These are phyloP conservation scores for Scomber japonicus DNA, from an alignment of 2,113 vertebrate genomes.

Conservation along the genomic window DNA sequence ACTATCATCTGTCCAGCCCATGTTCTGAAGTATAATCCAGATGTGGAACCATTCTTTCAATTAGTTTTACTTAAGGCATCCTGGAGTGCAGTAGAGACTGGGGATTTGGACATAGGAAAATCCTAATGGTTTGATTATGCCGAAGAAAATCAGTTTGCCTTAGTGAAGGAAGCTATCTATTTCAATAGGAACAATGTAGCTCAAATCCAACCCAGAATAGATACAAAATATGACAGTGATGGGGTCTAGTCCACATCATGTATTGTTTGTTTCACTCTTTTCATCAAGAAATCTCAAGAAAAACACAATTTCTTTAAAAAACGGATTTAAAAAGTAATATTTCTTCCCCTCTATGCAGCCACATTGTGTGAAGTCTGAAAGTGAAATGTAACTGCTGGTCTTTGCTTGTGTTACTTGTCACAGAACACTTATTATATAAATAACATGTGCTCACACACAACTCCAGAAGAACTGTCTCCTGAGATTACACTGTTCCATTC, in stretches of 20 bases:
- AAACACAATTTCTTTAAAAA: conserved; percentile 20
- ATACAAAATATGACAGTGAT: conserved; percentile 18
- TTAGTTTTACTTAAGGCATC: conserved; percentile 26
- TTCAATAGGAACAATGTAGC: conserved; percentile 32
- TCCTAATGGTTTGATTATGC: conserved; percentile 12
- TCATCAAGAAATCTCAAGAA: neutral
- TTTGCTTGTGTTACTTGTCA: neutral
- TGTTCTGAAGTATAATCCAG: conserved; percentile 41
- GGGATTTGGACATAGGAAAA: conserved; percentile 39
- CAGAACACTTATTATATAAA: conserved; percentile 14
- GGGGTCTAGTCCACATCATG: neutral
- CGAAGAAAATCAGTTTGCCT: conserved; percentile 34
- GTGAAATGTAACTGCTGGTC: neutral
- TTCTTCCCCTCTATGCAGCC: neutral
- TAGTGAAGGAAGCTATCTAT: neutral
- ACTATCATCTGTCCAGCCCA: conserved; percentile 25
- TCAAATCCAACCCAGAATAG: conserved; percentile 23
- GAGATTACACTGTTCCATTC: conserved; percentile 44
- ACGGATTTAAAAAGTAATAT: neutral
- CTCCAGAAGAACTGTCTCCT: conserved; percentile 36
- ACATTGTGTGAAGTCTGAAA: conserved; percentile 22
- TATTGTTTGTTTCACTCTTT: neutral
- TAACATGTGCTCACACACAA: conserved; percentile 18
- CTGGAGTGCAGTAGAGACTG: neutral
- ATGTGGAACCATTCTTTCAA: conserved; percentile 39